Conservation (phyloP, 2,113 vertebrate species). For the Antigone vipio region DNA sequence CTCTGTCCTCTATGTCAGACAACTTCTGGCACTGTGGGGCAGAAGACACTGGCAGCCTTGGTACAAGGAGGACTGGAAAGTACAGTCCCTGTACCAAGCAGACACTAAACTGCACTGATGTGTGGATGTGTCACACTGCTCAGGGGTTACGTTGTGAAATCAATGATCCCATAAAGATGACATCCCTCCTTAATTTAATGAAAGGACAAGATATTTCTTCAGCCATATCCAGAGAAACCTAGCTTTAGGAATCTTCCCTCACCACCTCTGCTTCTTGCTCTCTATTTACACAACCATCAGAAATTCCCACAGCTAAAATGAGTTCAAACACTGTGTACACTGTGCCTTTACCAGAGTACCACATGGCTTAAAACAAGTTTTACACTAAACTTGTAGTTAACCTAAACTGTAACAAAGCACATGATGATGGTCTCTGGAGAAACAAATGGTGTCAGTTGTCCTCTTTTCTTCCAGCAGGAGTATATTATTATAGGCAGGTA, state of each 20-base stretch:
- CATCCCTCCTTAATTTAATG: neutral
- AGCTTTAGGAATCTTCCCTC: neutral
- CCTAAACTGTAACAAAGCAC: neutral
- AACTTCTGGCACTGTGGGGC: neutral
- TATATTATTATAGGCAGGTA: neutral
- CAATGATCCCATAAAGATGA: neutral
- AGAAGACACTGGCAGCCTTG: neutral
- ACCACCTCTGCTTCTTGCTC: neutral
- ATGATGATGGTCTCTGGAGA: neutral
- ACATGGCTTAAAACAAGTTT: neutral
- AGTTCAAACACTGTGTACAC: neutral
- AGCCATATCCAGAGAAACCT: neutral
- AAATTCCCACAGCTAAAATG: neutral
- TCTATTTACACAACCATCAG: neutral
- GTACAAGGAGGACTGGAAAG: neutral
- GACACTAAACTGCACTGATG: neutral
- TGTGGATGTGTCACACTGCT: neutral
- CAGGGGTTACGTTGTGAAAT: neutral
- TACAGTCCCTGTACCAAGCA: neutral
- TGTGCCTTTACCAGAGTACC: neutral
- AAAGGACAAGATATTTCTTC: neutral
- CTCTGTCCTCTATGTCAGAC: neutral
- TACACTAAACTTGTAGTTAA: neutral
- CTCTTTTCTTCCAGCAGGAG: neutral
- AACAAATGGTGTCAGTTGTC: neutral